Evolutionary conservation across 92 coral and sea anemone genomes (phyloP), one percentile per base, ranked within the genome.

Genomic region (Umimayanthus chanpuru): DNA sequence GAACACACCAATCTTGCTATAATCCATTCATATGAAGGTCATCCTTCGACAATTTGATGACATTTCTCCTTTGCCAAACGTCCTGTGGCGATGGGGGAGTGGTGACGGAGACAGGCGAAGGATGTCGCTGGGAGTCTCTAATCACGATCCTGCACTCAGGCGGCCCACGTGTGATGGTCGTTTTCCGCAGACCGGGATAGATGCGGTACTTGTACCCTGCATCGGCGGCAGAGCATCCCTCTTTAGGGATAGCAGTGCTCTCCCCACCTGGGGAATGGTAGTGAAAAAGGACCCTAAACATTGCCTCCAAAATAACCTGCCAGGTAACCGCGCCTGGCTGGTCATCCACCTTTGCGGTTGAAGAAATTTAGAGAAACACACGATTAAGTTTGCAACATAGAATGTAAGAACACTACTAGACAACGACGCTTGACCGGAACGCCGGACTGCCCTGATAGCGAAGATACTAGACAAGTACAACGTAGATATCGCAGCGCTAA

Each of bases 391-490:
- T 80, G 38, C 71, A 9, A 9, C 47, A 28, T 82, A 23, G 71
- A 82, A 82, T 53, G 78, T 82, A 38, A 44, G 49, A 36, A 82
- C 79, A 61, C 87, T 82, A 40, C 78, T 53, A 50, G 87, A 64
- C 79, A 61, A 66, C 25, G 74, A 82, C 28, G 0, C 73, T 41
- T 65, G 44, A 25, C 87, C 49, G 28, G 87, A 82, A 82, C 79
- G 79, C 47, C 43, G 47, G n/a, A 82, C 79, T n/a, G 86, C 86
- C 53, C 86, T 82, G 40, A 82, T 82, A 25, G 70, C 78, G 16
- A 53, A 64, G 12, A 53, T 44, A 2, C 73, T 82, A 32, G 30
- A 41, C 74, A 61, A 65, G 79, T 82, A 82, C 41, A 55, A 71
- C 78, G 36, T 32, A 32, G 36, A 32, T 32, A 32, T 32, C 36